These are phyloP conservation scores for Cromileptes altivelis DNA, from an alignment of 2,113 vertebrate species.

Conservation along the genomic window DNA sequence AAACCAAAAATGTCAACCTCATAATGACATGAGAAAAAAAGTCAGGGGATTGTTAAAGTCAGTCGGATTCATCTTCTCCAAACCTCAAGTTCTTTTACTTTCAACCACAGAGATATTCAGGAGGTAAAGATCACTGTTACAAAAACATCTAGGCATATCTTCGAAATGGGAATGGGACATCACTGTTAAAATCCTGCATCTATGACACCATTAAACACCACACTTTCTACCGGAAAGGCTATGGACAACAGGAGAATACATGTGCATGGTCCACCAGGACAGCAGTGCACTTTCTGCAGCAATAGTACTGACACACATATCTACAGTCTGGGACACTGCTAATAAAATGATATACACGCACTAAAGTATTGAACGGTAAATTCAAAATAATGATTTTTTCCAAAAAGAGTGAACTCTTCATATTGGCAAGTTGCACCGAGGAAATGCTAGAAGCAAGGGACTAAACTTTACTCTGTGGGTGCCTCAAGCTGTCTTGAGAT, in stretches of 20 bases:
- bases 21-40: not conserved
- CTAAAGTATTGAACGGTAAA: constrained; percentile 4
- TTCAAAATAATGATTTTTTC: constrained; percentile 4
- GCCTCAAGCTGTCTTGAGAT: constrained; percentile 57
- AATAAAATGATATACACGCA: not conserved
- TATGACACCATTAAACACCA: not conserved
- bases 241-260: not conserved
- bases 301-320: not conserved
- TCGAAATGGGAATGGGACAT: not conserved
- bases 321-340: constrained; percentile 1
- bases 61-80: not conserved
- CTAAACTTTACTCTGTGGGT: constrained; percentile 43
- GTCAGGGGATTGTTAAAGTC: not conserved
- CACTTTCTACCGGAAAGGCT: not conserved
- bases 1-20: constrained; percentile 4
- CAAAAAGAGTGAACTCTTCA: constrained; percentile 24
- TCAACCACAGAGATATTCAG: not conserved
- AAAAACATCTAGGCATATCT: not conserved
- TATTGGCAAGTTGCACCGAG: constrained; percentile 26
- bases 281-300: not conserved
- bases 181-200: not conserved
- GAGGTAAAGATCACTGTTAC: not conserved
- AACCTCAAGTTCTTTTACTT: not conserved
- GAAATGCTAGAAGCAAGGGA: constrained; percentile 49
- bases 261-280: not conserved